Conservation (phyloP, 2,888 invertebrate genomes). For the Hirtodrosophila cameraria region DNA sequence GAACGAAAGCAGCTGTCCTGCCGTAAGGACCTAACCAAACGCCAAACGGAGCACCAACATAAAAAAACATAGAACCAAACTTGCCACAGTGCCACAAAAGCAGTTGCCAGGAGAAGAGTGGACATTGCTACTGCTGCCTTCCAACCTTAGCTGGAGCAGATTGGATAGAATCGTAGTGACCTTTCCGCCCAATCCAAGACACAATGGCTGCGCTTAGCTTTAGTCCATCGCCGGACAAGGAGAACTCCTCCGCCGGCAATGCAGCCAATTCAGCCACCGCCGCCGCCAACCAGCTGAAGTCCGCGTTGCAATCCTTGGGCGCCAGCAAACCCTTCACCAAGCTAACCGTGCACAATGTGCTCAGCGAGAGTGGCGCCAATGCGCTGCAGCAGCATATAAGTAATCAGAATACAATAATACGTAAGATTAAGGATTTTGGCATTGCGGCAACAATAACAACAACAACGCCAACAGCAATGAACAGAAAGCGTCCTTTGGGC, state of each 20-base stretch:
- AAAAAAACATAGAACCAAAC: constrained; percentile 10
- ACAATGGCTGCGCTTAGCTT: constrained; percentile 82
- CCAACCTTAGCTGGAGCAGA: no score
- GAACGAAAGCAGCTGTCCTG: constrained; percentile 86
- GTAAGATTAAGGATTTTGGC: constrained; percentile 83
- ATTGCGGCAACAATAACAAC: constrained; percentile 64
- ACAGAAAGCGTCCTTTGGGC: constrained; percentile 66
- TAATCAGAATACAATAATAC: constrained; percentile 81
- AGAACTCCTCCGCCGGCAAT: no score
- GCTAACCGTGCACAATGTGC: constrained; percentile 81
- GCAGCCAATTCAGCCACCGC: no score
- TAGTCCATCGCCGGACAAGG: constrained; percentile 64
- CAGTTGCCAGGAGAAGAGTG: constrained; percentile 5
- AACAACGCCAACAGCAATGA: constrained; percentile 16
- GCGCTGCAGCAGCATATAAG: constrained; percentile 70
- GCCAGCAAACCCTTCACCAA: constrained; percentile 80
- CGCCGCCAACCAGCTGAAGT: constrained; percentile 56
- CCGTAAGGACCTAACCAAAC: constrained; percentile 84
- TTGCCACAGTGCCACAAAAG: constrained; percentile 13
- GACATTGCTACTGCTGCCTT: no score
- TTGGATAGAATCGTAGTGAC: no score
- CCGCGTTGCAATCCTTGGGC: constrained; percentile 33
- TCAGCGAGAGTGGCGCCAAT: constrained; percentile 77
- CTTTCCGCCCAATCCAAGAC: no score
- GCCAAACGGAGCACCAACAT: constrained; percentile 6